Percentiles rank a stretch among this genome's conserved stretches.
Conservation (phyloP, 2,888 invertebrate genomes). For the Osedax fenrisi region DNA sequence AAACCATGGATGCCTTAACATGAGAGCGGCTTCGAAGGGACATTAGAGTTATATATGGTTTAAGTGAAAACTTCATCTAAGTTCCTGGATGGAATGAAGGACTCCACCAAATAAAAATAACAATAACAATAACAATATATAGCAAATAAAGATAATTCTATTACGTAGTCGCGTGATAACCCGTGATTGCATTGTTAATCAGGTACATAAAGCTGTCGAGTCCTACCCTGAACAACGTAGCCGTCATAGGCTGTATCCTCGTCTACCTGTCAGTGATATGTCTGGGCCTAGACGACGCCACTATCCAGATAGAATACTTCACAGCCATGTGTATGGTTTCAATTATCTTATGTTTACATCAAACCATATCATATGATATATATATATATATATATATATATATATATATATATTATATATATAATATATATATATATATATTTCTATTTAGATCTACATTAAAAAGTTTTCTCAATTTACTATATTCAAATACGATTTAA, state of each 20-base stretch:
- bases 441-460: too few species aligned
- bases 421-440: neutral
- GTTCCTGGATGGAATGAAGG: too few species aligned
- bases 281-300: slow-evolving; percentile 69
- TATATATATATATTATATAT: neutral
- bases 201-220: slow-evolving; percentile 83
- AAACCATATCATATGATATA: neutral
- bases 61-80: too few species aligned
- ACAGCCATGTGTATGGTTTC: slow-evolving; percentile 71
- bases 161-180: too few species aligned
- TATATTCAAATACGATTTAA: too few species aligned
- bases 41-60: too few species aligned
- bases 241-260: slow-evolving; percentile 73
- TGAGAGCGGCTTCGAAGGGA: too few species aligned
- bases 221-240: slow-evolving; percentile 79
- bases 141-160: too few species aligned
- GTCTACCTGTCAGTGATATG: slow-evolving; percentile 79
- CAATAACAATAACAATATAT: too few species aligned
- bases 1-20: too few species aligned
- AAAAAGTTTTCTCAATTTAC: too few species aligned
- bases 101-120: too few species aligned
- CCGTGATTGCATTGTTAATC: slow-evolving; percentile 39
- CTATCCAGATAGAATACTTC: slow-evolving; percentile 58
- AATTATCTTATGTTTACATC: neutral
- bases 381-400: neutral